Evolutionary conservation across 2,888 invertebrate species (phyloP).

Genomic region (Limnephilus rhombicus): DNA sequence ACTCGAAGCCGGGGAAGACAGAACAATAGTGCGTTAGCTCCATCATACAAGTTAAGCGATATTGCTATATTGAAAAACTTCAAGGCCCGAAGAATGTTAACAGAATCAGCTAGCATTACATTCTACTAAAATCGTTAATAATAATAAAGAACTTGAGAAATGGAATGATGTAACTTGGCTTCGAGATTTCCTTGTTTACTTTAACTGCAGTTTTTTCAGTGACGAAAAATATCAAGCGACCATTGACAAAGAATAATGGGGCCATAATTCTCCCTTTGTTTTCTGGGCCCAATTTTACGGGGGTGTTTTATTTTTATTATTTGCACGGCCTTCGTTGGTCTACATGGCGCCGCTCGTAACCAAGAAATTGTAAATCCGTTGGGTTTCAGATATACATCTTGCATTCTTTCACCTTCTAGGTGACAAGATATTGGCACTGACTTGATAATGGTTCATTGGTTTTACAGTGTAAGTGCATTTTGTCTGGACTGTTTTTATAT

Average conservation of each 20-base stretch:
- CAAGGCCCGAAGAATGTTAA: not conserved
- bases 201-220: not conserved
- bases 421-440: conserved; percentile 21
- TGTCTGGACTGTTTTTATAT: not conserved
- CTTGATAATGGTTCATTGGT: not conserved
- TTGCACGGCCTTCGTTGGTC: not conserved
- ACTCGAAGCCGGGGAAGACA: not conserved
- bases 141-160: not conserved
- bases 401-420: not conserved
- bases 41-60: not conserved
- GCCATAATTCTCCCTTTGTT: not conserved
- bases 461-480: not conserved
- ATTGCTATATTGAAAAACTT: not conserved
- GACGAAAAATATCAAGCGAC: not conserved
- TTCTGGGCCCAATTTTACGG: not conserved
- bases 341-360: not conserved
- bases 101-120: not conserved
- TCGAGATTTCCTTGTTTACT: not conserved
- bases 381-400: not conserved
- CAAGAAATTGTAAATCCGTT: not conserved
- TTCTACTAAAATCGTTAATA: not conserved
- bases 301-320: not conserved
- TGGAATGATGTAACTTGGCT: not conserved
- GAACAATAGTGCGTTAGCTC: not conserved
- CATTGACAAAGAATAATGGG: conserved; percentile 10